Evolutionary conservation across 2,888 invertebrate genomes (phyloP), one percentile per base, ranked within the genome.

Genomic region (Cheilosia impressa): DNA sequence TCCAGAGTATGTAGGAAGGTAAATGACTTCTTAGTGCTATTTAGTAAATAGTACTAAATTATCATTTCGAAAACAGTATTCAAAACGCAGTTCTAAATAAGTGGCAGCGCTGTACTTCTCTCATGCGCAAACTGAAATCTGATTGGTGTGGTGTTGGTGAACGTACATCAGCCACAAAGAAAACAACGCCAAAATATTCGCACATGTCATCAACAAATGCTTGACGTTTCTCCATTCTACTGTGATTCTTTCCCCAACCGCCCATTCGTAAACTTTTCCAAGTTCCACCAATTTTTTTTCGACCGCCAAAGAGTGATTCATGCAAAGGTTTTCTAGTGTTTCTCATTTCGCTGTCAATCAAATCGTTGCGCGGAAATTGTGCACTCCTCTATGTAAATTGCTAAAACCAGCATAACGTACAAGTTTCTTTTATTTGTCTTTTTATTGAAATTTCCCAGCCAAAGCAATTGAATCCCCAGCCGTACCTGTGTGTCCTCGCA

Each of bases 201-300:
- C 24, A 52, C 55, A 72, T 22, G 38, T 58, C 62, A 78, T 82
- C 77, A 87, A 87, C 87, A 82, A 82, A 73, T 17, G 17, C 58
- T 65, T 87, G 87, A 87, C 82, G 27, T 82, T 87, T 15, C 73
- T 72, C 15, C 76, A 85, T 85, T 76, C 10, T 87, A 88, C 81
- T 52, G 57, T 68, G 52, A 53, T 62, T 69, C 57, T 10, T 9
- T 17, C 55, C 62, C 58, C 76, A 69, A 50, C 50, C 63, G 27
- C 68, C 45, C 55, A 31, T 22, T 52, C 24, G 58, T 19, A 52
- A 45, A 13, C 55, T 47, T 43, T 55, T 53, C 63, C 47, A 50
- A 52, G 58, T 50, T 65, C 43, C 72, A 38, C 4, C 38, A 34
- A 34, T 38, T 38, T 38, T 72, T 72, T 60, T 57, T 53, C 72